Evolutionary conservation across 2,888 invertebrate species (phyloP).

Genomic region (Campopleginae sp.): DNA sequence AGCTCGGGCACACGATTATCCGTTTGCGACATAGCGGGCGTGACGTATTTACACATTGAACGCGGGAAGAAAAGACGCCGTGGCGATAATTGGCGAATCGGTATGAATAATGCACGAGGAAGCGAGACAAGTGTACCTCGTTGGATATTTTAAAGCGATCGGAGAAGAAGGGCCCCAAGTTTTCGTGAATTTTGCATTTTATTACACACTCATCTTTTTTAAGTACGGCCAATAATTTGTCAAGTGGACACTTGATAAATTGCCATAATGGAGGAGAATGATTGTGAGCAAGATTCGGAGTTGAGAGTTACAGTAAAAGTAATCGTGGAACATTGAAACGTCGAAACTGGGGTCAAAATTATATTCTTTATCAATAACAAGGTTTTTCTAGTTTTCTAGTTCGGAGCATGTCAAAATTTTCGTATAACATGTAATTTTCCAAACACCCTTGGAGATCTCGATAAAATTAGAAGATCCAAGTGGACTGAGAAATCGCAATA

Average conservation of each 20-base stretch:
- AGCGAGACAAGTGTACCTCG: constrained; percentile 14
- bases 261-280: not conserved
- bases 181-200: constrained; percentile 36
- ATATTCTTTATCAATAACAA: not conserved
- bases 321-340: not conserved
- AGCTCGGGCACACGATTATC: constrained; percentile 27
- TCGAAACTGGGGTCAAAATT: not conserved
- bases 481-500: not conserved
- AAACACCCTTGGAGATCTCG: not conserved
- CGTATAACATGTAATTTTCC: not conserved
- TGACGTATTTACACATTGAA: constrained; percentile 51
- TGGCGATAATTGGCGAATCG: constrained; percentile 62
- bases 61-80: constrained; percentile 31
- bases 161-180: not conserved
- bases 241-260: constrained; percentile 16
- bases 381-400: not conserved
- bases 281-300: not conserved
- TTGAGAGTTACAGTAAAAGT: not conserved
- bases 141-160: not conserved
- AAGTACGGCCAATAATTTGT: constrained; percentile 17
- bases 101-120: constrained; percentile 60
- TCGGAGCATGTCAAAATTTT: not conserved
- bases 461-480: not conserved
- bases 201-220: not conserved
- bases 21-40: constrained; percentile 48